These are phyloP conservation scores for Ceryle rudis DNA, from an alignment of 2,797 vertebrate genomes.

Conservation along the genomic window DNA sequence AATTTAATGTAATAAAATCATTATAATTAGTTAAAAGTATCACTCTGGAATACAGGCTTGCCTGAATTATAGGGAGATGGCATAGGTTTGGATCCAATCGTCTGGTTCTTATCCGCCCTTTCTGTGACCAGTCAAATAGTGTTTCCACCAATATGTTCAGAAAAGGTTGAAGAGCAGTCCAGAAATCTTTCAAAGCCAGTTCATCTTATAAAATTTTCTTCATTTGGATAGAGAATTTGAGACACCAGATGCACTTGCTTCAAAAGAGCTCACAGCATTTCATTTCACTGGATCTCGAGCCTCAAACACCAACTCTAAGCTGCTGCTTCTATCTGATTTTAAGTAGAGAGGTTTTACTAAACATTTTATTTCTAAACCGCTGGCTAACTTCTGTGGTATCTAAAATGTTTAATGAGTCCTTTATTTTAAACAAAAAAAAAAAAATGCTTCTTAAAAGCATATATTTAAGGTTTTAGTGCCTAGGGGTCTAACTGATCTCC, in stretches of 20 bases:
- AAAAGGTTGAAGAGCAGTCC: neutral
- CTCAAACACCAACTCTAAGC: neutral
- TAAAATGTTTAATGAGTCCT: neutral
- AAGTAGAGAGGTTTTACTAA: neutral
- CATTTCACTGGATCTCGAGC: neutral
- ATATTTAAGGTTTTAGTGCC: neutral
- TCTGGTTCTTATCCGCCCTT: neutral
- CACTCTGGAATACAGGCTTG: neutral
- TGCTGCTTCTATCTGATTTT: neutral
- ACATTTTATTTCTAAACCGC: neutral
- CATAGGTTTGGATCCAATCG: neutral
- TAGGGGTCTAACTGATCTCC: neutral
- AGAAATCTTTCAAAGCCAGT: neutral
- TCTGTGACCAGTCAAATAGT: neutral
- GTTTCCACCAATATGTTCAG: neutral
- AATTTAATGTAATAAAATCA: constrained; percentile 17
- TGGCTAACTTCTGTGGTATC: neutral
- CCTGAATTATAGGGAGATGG: neutral
- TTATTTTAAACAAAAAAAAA: neutral
- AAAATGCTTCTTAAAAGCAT: neutral
- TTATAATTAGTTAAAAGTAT: neutral
- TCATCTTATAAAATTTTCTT: neutral
- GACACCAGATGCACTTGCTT: neutral
- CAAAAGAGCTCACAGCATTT: neutral
- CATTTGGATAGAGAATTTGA: neutral